A percentile compares a stretch with the other conserved stretches of the same genome.
Evolutionary conservation across 1,140 invertebrate species (phyloP).

Genomic region (Reticulitermes speratus): DNA sequence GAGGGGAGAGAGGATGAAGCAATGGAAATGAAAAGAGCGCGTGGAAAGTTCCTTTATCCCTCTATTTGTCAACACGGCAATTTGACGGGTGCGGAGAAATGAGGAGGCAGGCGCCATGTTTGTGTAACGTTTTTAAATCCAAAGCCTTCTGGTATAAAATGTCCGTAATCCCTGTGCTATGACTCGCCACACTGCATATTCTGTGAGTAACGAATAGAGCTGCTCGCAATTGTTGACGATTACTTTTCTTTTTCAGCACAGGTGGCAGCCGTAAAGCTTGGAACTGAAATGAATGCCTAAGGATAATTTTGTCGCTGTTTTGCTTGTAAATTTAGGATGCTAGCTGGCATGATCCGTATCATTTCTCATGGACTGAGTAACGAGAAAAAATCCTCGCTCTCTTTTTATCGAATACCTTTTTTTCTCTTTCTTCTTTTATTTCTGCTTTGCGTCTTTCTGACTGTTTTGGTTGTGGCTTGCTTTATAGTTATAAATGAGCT

Average conservation of each 20-base stretch:
- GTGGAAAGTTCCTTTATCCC: constrained; percentile 18
- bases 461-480: neutral
- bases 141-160: neutral
- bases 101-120: constrained; percentile 6
- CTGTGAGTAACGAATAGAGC: constrained; percentile 4
- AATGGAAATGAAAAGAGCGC: constrained; percentile 11
- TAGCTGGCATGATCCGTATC: neutral
- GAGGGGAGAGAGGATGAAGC: neutral
- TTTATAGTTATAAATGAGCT: neutral
- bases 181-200: constrained; percentile 1
- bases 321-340: constrained; percentile 2
- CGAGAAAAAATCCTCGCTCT: neutral
- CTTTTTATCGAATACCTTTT: neutral
- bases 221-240: neutral
- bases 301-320: constrained; percentile 16
- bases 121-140: constrained; percentile 12
- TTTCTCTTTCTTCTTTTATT: neutral
- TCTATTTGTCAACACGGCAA: constrained; percentile 15
- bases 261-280: neutral
- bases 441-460: neutral
- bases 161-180: neutral
- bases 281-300: constrained; percentile 13
- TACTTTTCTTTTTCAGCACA: constrained; percentile 10
- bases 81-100: constrained; percentile 18
- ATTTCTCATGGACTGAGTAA: constrained; percentile 8